Evolutionary conservation across 2,113 vertebrate genomes (phyloP).

Genomic region (Gymnogyps californianus): DNA sequence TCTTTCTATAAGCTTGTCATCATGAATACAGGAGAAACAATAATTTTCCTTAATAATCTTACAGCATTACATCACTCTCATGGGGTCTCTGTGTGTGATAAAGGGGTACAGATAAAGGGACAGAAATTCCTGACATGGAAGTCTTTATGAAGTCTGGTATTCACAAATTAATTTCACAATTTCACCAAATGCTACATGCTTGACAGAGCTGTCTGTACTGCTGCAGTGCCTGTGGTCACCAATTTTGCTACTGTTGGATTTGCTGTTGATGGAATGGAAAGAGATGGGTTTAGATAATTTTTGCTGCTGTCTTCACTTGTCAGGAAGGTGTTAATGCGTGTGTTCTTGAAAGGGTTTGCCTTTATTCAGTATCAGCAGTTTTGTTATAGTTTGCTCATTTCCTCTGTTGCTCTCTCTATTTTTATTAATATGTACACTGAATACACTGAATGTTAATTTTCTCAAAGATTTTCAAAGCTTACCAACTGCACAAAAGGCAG

Average conservation of each 20-base stretch:
- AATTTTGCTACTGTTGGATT: background rate
- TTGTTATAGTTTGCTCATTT: constrained; percentile 1
- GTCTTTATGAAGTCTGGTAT: background rate
- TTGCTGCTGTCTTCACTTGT: constrained; percentile 16
- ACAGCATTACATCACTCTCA: background rate
- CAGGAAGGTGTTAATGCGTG: background rate
- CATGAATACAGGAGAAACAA: background rate
- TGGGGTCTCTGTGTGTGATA: background rate
- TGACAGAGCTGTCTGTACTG: background rate
- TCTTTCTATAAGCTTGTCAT: background rate
- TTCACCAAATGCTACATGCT: background rate
- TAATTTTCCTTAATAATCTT: background rate
- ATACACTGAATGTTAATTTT: constrained; percentile 29
- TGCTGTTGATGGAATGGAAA: background rate
- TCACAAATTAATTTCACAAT: background rate
- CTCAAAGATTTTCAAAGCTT: background rate
- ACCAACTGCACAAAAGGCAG: background rate
- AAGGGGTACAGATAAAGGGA: background rate
- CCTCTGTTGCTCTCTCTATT: background rate
- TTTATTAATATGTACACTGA: constrained; percentile 15
- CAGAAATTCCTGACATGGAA: background rate
- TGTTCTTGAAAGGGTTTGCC: background rate
- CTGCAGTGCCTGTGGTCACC: background rate
- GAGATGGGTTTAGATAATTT: background rate
- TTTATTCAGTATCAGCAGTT: background rate